These are phyloP conservation scores for Spheniscus humboldti DNA, from an alignment of 2,797 vertebrate genomes.

Conservation along the genomic window DNA sequence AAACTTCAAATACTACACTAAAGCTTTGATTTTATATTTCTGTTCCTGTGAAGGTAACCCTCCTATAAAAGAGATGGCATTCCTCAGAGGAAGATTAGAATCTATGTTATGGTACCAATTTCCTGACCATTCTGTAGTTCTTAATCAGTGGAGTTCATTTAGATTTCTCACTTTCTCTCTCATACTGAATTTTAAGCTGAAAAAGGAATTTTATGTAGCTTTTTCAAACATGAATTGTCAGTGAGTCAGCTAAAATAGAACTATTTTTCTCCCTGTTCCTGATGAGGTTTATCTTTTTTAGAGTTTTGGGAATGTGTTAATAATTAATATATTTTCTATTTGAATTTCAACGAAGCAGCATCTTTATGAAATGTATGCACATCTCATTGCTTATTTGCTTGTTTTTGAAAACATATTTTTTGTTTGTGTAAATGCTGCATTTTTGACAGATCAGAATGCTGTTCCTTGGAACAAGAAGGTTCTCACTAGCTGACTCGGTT, in stretches of 20 bases:
- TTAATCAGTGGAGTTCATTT: neutral
- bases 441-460: neutral
- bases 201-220: neutral
- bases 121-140: neutral
- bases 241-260: neutral
- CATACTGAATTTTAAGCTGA: neutral
- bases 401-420: neutral
- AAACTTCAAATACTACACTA: neutral
- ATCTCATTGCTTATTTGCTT: neutral
- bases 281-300: neutral
- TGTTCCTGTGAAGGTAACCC: neutral
- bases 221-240: neutral
- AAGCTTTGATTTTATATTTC: neutral
- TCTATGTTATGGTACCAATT: neutral
- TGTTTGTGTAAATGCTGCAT: neutral
- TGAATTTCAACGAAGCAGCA: neutral
- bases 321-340: neutral
- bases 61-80: neutral
- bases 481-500: neutral
- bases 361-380: neutral
- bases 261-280: neutral
- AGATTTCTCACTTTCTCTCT: neutral
- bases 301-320: neutral
- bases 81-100: neutral
- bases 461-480: neutral